Conservation (phyloP, 2,797 vertebrate genomes). For the Acanthornis magna region DNA sequence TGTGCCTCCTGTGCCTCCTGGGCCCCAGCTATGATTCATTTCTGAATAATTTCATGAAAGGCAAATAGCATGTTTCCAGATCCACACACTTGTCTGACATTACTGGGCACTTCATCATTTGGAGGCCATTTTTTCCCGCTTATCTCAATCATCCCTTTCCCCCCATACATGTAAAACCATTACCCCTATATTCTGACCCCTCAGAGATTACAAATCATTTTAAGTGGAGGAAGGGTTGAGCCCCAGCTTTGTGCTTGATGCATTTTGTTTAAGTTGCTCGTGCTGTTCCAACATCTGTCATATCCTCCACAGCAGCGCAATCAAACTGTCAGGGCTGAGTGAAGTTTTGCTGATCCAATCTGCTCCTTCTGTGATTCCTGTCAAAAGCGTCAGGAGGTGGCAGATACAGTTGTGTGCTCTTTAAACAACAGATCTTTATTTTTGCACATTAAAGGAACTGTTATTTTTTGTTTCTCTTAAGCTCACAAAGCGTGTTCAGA, state of each 20-base stretch:
- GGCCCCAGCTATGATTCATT: constrained; percentile 21
- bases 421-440: constrained; percentile 61
- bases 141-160: neutral
- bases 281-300: constrained; percentile 59
- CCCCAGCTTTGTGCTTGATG: neutral
- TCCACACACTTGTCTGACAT: neutral
- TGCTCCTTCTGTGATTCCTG: constrained; percentile 49
- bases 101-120: constrained; percentile 6
- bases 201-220: constrained; percentile 23
- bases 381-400: constrained; percentile 49
- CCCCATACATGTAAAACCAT: neutral
- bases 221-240: neutral
- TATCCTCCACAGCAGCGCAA: constrained; percentile 47
- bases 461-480: constrained; percentile 29
- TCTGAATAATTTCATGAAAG: constrained; percentile 39
- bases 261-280: constrained; percentile 36
- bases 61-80: constrained; percentile 2
- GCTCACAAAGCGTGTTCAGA: neutral
- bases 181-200: neutral
- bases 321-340: constrained; percentile 63
- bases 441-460: constrained; percentile 17
- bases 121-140: neutral
- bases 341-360: constrained; percentile 62
- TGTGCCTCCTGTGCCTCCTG: neutral
- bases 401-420: constrained; percentile 49